Evolutionary conservation across 2,797 vertebrate species (phyloP), one percentile per base, ranked within the genome.

Genomic region (Aratinga solstitialis): DNA sequence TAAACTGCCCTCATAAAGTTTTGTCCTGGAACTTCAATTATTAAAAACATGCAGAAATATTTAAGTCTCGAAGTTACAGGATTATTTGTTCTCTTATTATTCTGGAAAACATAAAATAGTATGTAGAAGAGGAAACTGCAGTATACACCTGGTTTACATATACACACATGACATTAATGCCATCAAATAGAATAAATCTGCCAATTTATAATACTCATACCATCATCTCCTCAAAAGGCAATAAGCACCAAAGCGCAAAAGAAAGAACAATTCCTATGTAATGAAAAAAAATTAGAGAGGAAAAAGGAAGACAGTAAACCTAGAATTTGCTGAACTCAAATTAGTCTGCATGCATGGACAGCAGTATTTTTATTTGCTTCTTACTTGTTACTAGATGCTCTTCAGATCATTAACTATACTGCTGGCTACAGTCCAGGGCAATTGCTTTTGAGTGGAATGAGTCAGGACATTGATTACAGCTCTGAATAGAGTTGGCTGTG

Each of bases 401-500:
- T 62, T 45, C 15, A 43, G n/a, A 58, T 45, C 42, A 74, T 20
- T 61, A 76, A 38, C 32, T 36, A 0, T 9, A 22, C 5, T 78
- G 20, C n/a, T 62, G 42, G 18, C 47, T 81, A 8, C 2, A 47
- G 23, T 24, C 7, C 58, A 75, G 30, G 13, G 21, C 51, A 66
- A 83, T 3, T 66, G 56, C 40, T 45, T n/a, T 11, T 14, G 6
- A 62, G 8, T 72, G 17, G n/a, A 77, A 74, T 5, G 10, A 32
- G 4, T 68, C 56, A 86, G 62, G 13, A 65, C 36, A 67, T 0
- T 21, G 14, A 40, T 43, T 53, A 87, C n/a, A 83, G 51, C 30
- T 71, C 4, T 62, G 2, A 17, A 18, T 62, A 8, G 3, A 73
- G 15, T 0, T 81, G 69, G 19, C 19, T 66, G 50, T 1, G 4